A percentile compares a stretch with the other conserved stretches of the same genome.
These are phyloP conservation scores for Myripristis murdjan DNA, from an alignment of 2,797 vertebrate species.

Conservation along the genomic window DNA sequence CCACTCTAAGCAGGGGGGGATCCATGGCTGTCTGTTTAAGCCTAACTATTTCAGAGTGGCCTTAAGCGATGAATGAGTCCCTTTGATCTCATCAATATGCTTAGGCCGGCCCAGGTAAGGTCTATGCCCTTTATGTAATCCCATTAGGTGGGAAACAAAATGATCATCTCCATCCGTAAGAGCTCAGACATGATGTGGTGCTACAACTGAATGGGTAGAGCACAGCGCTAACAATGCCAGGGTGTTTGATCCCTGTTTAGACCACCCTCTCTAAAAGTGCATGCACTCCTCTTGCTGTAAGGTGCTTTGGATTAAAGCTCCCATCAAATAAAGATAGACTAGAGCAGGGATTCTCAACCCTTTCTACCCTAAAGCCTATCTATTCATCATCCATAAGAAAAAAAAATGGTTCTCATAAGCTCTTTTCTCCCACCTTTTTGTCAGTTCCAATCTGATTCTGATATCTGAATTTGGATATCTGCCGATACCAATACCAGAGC, in stretches of 20 bases:
- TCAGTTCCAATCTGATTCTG: too few species aligned
- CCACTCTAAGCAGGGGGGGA: conserved; percentile 20
- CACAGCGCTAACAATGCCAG: background rate
- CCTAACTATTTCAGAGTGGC: conserved; percentile 19
- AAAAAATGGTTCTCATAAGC: too few species aligned
- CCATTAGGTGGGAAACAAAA: conserved; percentile 5
- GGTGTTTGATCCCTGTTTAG: background rate
- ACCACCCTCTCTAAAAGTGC: background rate
- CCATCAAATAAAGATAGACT: background rate
- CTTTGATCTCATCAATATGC: conserved; percentile 50
- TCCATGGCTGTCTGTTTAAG: background rate
- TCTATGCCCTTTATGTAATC: conserved; percentile 14
- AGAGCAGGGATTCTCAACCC: too few species aligned
- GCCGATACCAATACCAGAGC: too few species aligned
- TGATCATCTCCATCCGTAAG: background rate
- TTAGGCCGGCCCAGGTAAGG: conserved; percentile 7
- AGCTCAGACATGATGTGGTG: background rate
- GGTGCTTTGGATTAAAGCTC: background rate
- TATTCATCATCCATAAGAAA: too few species aligned
- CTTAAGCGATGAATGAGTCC: conserved; percentile 30
- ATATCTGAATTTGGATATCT: too few species aligned
- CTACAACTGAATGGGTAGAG: background rate
- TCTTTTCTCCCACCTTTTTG: too few species aligned
- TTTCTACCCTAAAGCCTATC: too few species aligned
- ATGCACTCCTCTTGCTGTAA: background rate